These are phyloP conservation scores for Cephonodes hylas DNA, from an alignment of 2,888 invertebrate species.

Conservation along the genomic window DNA sequence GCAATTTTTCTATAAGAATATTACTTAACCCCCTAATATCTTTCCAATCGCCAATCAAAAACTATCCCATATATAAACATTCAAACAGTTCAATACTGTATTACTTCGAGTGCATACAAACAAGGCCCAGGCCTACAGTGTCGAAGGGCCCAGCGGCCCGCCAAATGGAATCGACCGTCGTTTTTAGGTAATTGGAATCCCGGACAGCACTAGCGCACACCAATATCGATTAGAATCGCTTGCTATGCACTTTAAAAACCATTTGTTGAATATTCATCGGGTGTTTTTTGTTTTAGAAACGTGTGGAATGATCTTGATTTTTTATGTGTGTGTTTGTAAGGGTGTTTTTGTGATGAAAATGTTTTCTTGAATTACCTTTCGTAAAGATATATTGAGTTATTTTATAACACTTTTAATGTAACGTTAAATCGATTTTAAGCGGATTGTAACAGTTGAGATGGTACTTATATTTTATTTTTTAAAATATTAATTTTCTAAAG, in stretches of 20 bases:
- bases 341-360: too few relatives aligned
- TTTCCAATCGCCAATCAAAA: too few relatives aligned
- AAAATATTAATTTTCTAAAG: too few relatives aligned
- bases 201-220: slow-evolving; percentile 5
- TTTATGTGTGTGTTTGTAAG: neutral
- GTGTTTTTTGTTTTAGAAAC: neutral
- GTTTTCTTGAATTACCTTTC: too few relatives aligned
- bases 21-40: too few relatives aligned
- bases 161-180: slow-evolving; percentile 52
- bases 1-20: too few relatives aligned
- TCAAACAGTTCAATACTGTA: neutral
- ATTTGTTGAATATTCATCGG: slow-evolving; percentile 5
- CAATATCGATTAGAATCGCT: slow-evolving; percentile 11
- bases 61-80: too few relatives aligned
- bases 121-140: neutral
- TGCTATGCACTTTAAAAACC: slow-evolving; percentile 3
- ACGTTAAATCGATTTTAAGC: too few relatives aligned
- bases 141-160: neutral
- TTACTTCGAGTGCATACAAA: neutral
- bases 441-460: too few relatives aligned
- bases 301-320: neutral
- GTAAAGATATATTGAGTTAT: too few relatives aligned
- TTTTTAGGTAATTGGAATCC: slow-evolving; percentile 56
- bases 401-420: too few relatives aligned
- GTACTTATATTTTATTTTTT: too few relatives aligned